phyloP scores from a whole-genome alignment of 2,888 invertebrate genomes.

The Ctena decussata region DNA sequence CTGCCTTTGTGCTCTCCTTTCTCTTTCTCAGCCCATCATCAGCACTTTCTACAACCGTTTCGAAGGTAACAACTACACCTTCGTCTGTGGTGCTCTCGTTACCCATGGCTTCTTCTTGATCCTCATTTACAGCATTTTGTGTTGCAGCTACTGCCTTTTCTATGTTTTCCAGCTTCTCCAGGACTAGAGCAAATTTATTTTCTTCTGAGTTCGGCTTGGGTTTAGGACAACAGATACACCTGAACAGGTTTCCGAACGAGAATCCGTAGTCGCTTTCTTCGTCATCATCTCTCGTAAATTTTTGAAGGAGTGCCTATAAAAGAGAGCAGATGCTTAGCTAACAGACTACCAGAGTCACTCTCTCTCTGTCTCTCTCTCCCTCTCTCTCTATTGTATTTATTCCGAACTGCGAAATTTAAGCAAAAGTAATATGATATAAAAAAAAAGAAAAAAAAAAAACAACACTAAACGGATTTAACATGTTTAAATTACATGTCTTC shows the following conservation, averaged over 20 bases:
- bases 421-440: too few relatives aligned
- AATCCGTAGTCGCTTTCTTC: conserved; percentile 78
- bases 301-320: conserved; percentile 65
- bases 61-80: conserved; percentile 50
- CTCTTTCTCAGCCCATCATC: conserved; percentile 44
- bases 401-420: too few relatives aligned
- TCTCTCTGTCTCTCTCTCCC: too few relatives aligned
- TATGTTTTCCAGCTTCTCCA: conserved; percentile 71
- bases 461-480: too few relatives aligned
- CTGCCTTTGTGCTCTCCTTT: conserved; percentile 18
- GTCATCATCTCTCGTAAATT: conserved; percentile 59
- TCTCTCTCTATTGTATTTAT: too few relatives aligned
- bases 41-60: conserved; percentile 42
- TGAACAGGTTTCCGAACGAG: conserved; percentile 79
- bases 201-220: conserved; percentile 65
- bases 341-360: too few relatives aligned
- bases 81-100: conserved; percentile 39
- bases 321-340: too few relatives aligned
- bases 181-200: conserved; percentile 69
- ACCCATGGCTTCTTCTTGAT: conserved; percentile 13
- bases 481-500: too few relatives aligned
- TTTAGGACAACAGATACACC: conserved; percentile 80
- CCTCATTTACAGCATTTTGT: not conserved
- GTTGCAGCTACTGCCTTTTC: conserved; percentile 35
- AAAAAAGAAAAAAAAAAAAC: too few relatives aligned